Evolutionary conservation across 1,140 invertebrate species (phyloP).

Genomic region (Tenebrio molitor): DNA sequence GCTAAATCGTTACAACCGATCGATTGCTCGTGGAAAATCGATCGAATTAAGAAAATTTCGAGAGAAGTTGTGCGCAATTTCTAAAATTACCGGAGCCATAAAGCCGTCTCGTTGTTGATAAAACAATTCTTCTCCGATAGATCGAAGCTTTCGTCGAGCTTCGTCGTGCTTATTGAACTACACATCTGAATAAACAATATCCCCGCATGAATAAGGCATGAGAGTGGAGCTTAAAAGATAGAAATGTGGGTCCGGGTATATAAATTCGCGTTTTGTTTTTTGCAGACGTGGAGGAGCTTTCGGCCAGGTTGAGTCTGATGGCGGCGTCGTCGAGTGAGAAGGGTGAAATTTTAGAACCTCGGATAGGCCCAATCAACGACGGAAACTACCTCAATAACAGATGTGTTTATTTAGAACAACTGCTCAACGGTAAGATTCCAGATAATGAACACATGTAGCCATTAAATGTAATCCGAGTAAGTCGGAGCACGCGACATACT

Average conservation of each 20-base stretch:
- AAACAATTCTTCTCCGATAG: no score
- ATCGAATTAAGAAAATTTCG: slow-evolving; percentile 21
- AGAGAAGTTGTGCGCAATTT: slow-evolving; percentile 20
- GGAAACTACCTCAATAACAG: slow-evolving; percentile 59
- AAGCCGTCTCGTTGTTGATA: not conserved
- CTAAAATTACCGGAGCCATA: not conserved
- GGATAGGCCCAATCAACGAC: slow-evolving; percentile 53
- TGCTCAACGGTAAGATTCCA: slow-evolving; percentile 57
- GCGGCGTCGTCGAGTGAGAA: slow-evolving; percentile 65
- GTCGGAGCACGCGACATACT: slow-evolving; percentile 33
- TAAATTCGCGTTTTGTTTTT: slow-evolving; percentile 48
- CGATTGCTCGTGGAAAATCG: slow-evolving; percentile 25
- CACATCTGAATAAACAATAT: slow-evolving; percentile 7
- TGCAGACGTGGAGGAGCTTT: slow-evolving; percentile 69
- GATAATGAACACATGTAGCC: slow-evolving; percentile 45
- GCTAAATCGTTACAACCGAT: slow-evolving; percentile 37
- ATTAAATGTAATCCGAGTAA: slow-evolving; percentile 38
- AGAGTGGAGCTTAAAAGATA: not conserved
- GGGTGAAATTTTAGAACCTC: slow-evolving; percentile 56
- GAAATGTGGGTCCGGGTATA: not conserved
- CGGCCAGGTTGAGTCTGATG: slow-evolving; percentile 66
- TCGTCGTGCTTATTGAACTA: not conserved
- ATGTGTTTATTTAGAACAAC: slow-evolving; percentile 63
- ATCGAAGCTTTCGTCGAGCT: no score
- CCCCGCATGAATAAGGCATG: not conserved